Evolutionary conservation across 2,888 invertebrate genomes (phyloP).

Genomic region (Dioctria linearis): DNA sequence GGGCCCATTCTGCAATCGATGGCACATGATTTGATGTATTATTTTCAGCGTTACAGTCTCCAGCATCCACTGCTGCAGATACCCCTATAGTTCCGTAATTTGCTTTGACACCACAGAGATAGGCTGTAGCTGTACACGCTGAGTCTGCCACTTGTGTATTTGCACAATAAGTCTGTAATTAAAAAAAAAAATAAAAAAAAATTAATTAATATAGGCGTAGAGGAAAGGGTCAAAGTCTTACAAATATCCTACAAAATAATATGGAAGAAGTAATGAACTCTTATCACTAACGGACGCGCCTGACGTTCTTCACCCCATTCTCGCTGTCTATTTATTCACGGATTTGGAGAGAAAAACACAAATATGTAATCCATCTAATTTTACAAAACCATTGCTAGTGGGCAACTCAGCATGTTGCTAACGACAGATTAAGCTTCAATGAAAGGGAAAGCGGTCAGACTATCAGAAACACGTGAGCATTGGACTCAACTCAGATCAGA

Average conservation of each 20-base stretch:
- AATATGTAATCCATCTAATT: not conserved
- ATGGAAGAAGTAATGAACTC: conserved; percentile 16
- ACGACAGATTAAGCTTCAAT: not conserved
- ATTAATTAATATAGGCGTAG: not conserved
- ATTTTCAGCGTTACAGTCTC: conserved; percentile 78
- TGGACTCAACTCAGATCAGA: no score
- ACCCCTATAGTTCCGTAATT: conserved; percentile 85
- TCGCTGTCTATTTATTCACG: not conserved
- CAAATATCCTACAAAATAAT: not conserved
- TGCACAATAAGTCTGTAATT: conserved; percentile 81
- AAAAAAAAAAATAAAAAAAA: not conserved
- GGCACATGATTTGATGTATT: conserved; percentile 75
- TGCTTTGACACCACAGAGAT: conserved; percentile 84
- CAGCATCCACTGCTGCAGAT: conserved; percentile 76
- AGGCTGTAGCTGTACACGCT: conserved; percentile 88
- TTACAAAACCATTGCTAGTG: not conserved
- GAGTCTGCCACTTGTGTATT: conserved; percentile 88
- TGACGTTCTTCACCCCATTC: not conserved
- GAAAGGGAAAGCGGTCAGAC: not conserved
- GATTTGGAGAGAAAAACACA: not conserved
- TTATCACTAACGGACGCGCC: not conserved
- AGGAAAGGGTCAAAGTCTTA: conserved; percentile 20
- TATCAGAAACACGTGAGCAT: not conserved
- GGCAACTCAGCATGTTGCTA: not conserved
- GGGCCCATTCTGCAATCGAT: conserved; percentile 82